Evolutionary conservation across 1,140 invertebrate genomes (phyloP).

Genomic region (Lepidurus couesii): DNA sequence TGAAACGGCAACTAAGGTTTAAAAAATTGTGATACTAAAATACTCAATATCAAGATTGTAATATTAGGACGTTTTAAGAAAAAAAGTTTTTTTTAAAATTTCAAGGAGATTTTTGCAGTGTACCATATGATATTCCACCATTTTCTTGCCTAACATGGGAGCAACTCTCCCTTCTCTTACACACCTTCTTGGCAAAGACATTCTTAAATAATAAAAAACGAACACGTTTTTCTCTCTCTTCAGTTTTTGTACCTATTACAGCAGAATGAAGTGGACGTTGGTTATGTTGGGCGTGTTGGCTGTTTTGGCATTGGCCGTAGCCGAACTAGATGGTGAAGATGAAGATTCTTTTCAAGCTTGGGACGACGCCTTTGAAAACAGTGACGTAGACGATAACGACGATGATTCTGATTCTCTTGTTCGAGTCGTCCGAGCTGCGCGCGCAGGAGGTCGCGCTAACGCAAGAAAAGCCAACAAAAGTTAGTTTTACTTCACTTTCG

Average conservation of each 20-base stretch:
- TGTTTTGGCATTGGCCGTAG: constrained; percentile 20
- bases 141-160: too few species aligned
- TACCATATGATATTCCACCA: too few species aligned
- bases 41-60: too few species aligned
- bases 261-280: constrained; percentile 31
- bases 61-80: too few species aligned
- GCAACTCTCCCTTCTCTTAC: too few species aligned
- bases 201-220: too few species aligned
- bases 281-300: constrained; percentile 24
- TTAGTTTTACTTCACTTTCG: neutral
- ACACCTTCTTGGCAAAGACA: too few species aligned
- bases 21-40: too few species aligned
- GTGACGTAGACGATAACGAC: constrained; percentile 24
- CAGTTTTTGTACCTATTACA: neutral
- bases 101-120: too few species aligned
- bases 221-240: neutral
- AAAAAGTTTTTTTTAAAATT: too few species aligned
- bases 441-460: neutral
- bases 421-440: constrained; percentile 25
- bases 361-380: constrained; percentile 27
- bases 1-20: too few species aligned
- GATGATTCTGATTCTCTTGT: constrained; percentile 15
- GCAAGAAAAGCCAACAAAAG: constrained; percentile 22
- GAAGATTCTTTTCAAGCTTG: constrained; percentile 24
- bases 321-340: constrained; percentile 24